These are phyloP conservation scores for Drosophila nebulosa DNA, from an alignment of 1,140 invertebrate genomes.

Conservation along the genomic window DNA sequence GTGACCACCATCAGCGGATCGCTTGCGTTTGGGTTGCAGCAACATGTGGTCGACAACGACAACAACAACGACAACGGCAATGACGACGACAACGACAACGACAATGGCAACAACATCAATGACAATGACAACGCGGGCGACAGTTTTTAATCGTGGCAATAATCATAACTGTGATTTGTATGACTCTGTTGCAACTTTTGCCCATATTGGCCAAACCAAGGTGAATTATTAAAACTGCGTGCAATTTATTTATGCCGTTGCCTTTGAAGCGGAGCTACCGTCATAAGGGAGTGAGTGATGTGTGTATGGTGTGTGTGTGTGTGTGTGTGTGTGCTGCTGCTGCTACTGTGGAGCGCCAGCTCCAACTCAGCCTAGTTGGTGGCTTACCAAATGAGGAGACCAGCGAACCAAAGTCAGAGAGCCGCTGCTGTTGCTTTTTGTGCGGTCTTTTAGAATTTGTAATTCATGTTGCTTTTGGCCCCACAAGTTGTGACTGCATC, in stretches of 20 bases:
- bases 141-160: constrained; percentile 78
- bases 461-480: constrained; percentile 48
- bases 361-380: constrained; percentile 51
- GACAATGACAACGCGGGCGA: constrained; percentile 39
- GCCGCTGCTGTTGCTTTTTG: constrained; percentile 34
- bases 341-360: constrained; percentile 12
- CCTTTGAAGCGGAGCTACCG: constrained; percentile 51
- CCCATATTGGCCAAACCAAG: constrained; percentile 56
- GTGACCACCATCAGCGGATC: constrained; percentile 57
- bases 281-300: constrained; percentile 47
- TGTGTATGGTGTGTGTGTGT: constrained; percentile 34
- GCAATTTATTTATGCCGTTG: constrained; percentile 70
- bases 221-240: constrained; percentile 73
- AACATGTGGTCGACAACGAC: constrained; percentile 31
- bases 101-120: not conserved
- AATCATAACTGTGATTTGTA: constrained; percentile 80
- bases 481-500: constrained; percentile 56
- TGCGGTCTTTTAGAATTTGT: constrained; percentile 53
- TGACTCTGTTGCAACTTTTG: constrained; percentile 67
- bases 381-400: constrained; percentile 72
- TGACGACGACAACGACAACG: constrained; percentile 18
- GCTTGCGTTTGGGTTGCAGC: not conserved
- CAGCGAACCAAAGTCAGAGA: constrained; percentile 19
- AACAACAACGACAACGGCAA: not conserved
- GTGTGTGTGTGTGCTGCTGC: constrained; percentile 45